A percentile compares a stretch with the other conserved stretches of the same genome.
Evolutionary conservation across 2,888 invertebrate species (phyloP).

Genomic region (Brenthis ino): DNA sequence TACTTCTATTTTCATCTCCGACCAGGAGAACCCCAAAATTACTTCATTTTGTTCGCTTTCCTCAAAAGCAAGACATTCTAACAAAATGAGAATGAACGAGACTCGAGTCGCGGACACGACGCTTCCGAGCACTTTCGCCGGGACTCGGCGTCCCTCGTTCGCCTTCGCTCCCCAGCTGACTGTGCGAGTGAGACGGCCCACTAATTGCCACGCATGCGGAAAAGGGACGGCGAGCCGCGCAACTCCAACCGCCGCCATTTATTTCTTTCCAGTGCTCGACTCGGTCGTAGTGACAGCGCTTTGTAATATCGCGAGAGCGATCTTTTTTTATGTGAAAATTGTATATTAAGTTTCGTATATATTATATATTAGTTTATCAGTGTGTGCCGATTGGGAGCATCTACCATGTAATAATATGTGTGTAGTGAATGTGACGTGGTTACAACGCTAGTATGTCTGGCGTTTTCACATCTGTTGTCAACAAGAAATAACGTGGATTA

Average conservation of each 20-base stretch:
- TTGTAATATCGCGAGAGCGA: conserved; percentile 63
- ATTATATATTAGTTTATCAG: conserved; percentile 52
- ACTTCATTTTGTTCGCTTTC: conserved; percentile 38
- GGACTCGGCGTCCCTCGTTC: conserved; percentile 66
- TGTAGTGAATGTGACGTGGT: conserved; percentile 50
- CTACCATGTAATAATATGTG: conserved; percentile 52
- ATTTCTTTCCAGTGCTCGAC: conserved; percentile 75
- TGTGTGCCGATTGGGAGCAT: conserved; percentile 55
- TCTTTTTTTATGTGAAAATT: conserved; percentile 74
- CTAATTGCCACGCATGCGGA: conserved; percentile 43
- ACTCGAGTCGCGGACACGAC: conserved; percentile 28
- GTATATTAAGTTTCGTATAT: conserved; percentile 65
- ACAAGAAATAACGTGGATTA: conserved; percentile 78
- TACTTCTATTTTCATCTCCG: neutral
- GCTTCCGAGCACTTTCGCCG: conserved; percentile 76
- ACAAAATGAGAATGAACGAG: conserved; percentile 42
- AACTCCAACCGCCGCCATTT: conserved; percentile 71
- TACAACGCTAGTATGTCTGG: conserved; percentile 66
- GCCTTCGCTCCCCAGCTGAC: conserved; percentile 78
- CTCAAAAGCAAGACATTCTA: conserved; percentile 45
- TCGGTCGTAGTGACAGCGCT: conserved; percentile 75
- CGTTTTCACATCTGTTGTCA: conserved; percentile 73
- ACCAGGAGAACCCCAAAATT: conserved; percentile 25
- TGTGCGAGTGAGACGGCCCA: conserved; percentile 59
- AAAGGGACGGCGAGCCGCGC: conserved; percentile 59